These are phyloP conservation scores for Rhinogobius similis DNA, from an alignment of 2,113 vertebrate species.

Conservation along the genomic window DNA sequence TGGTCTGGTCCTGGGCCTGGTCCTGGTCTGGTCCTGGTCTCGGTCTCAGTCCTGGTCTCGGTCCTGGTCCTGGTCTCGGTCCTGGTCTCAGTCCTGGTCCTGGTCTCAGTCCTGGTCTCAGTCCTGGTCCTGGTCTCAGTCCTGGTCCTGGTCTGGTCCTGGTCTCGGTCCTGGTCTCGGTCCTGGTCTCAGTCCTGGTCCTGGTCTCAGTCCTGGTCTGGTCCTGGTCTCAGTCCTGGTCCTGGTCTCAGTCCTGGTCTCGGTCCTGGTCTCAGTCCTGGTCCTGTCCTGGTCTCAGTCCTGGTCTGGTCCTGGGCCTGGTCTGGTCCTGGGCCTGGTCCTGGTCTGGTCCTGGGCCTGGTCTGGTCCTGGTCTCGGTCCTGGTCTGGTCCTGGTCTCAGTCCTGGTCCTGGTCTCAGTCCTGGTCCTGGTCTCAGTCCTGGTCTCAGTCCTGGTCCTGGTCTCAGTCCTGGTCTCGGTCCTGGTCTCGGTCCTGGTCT, in stretches of 20 bases:
- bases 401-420: no score
- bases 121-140: neutral
- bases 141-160: neutral
- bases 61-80: no score
- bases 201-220: neutral
- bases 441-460: no score
- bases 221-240: neutral
- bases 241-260: conserved; percentile 72
- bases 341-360: neutral
- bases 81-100: no score
- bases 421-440: no score
- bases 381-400: neutral
- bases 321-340: no score
- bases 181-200: neutral
- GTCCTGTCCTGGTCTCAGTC: neutral
- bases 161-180: neutral
- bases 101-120: no score
- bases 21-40: neutral
- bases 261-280: no score
- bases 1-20: neutral
- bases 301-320: neutral
- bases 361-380: neutral
- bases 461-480: no score
- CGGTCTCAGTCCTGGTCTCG: no score
- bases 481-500: neutral